Base-by-base conservation (phyloP, 2,113 vertebrate species). In the Alosa alosa region DNA sequence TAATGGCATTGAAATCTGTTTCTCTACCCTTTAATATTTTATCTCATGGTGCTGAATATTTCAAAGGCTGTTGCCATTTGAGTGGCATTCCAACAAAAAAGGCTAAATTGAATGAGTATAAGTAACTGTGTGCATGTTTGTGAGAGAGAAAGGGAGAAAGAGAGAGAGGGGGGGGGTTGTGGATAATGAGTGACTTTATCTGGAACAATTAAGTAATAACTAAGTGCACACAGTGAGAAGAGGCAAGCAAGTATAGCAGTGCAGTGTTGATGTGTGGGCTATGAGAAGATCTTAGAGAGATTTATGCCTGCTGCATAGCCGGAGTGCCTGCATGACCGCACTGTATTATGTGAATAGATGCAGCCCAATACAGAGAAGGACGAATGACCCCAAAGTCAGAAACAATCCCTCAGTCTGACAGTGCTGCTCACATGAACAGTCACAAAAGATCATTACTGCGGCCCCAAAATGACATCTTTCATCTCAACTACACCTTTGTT, bases 1-100 rank as follows among this genome's bases (percentile, higher is more conserved):
- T 18, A 57, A 55, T 91, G 86, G 88, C 89, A 89, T 88, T 91
- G 89, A 88, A 93, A 92, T 91, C 88, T 92, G 82, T 92, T 94
- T 94, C 89, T 92, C 89, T 89, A 39, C 88, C 86, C 88, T 92
- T 96, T 85, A 94, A 94, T 95, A 93, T 95, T 95, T 94, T 88
- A 95, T 91, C 36, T 86, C 86, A 44, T 93, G 90, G 93, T 95
- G 93, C 90, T 95, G 86, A 94, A 95, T 95, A 95, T 95, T 95
- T 95, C 90, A 95, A 88, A 89, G 87, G 89, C 88, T 83, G 89
- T 89, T 88, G 90, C 89, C 90, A 90, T 93, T 93, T 93, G 87
- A 50, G 83, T n/a, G 92, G 90, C 85, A 90, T 88, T 90, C 86
- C 81, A 88, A 84, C 57, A 86, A 86, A 86, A 86, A 94, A 91